These are phyloP conservation scores for Piscicola geometra DNA, from an alignment of 2,888 invertebrate species.

Conservation along the genomic window DNA sequence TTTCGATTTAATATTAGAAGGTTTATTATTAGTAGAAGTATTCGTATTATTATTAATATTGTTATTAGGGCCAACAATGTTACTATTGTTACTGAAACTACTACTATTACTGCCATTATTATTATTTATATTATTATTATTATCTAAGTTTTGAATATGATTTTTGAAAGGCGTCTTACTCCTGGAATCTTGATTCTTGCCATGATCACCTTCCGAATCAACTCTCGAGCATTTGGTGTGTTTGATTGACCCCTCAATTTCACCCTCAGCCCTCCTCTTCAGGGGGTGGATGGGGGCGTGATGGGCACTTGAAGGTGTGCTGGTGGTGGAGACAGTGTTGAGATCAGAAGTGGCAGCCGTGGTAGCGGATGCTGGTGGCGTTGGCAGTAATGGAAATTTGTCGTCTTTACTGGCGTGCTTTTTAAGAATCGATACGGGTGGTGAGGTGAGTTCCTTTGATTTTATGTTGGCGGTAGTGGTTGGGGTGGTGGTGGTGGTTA, in stretches of 20 bases:
- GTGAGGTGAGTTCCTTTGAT: constrained; percentile 36
- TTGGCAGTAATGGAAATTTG: background rate
- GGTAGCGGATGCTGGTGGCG: background rate
- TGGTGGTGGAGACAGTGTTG: background rate
- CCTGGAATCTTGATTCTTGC: background rate
- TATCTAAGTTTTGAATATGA: background rate
- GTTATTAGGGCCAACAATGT: background rate
- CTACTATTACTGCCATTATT: background rate
- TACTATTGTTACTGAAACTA: background rate
- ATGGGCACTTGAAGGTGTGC: background rate
- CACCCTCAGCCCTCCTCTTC: constrained; percentile 27
- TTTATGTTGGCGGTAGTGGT: constrained; percentile 8
- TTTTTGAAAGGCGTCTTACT: background rate
- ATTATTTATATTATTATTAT: background rate
- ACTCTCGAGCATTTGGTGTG: background rate
- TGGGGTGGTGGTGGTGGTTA: background rate
- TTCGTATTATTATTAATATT: background rate
- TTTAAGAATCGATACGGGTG: constrained; percentile 42
- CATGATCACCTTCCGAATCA: background rate
- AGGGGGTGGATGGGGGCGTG: background rate
- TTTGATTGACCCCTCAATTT: too few species aligned
- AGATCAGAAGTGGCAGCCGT: background rate
- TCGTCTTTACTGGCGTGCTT: constrained; percentile 35
- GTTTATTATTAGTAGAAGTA: background rate
- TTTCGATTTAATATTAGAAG: background rate